Percentiles rank a stretch among this genome's conserved stretches.
Conservation (phyloP, 2,113 vertebrate genomes). For the Etheostoma cragini region DNA sequence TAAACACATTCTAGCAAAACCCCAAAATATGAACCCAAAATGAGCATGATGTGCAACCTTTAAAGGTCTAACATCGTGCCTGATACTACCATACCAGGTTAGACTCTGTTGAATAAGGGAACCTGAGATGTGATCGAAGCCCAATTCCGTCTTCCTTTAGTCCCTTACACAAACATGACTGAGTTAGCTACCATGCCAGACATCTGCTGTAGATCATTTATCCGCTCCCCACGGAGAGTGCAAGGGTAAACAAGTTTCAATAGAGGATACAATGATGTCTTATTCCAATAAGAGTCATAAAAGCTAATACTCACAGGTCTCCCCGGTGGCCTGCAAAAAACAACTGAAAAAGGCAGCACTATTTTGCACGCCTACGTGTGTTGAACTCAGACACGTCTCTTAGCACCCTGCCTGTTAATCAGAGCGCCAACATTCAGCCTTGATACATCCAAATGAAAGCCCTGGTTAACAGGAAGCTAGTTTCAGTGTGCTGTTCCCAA, state of each 20-base stretch:
- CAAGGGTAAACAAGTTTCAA: conserved; percentile 35
- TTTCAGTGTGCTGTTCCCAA: conserved; percentile 30
- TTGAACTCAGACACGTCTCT: conserved; percentile 36
- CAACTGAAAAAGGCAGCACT: conserved; percentile 10
- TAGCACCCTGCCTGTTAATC: conserved; percentile 29
- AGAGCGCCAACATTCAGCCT: conserved; percentile 49
- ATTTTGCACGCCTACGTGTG: conserved; percentile 10
- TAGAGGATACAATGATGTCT: conserved; percentile 41
- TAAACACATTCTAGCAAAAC: too few relatives aligned
- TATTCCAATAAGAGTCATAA: conserved; percentile 42
- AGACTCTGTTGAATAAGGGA: conserved; percentile 25
- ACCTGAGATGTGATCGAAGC: conserved; percentile 3
- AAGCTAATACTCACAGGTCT: conserved; percentile 26
- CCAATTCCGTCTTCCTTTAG: conserved; percentile 19
- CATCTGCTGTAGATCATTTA: conserved; percentile 52
- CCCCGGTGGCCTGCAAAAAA: conserved; percentile 24
- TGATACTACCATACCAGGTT: not conserved
- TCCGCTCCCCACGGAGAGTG: conserved; percentile 29
- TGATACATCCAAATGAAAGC: conserved; percentile 55
- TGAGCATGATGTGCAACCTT: too few relatives aligned
- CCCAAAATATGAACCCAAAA: too few relatives aligned
- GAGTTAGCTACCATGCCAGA: conserved; percentile 37
- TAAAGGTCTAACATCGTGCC: too few relatives aligned
- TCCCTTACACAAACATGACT: conserved; percentile 41
- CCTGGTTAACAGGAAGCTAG: conserved; percentile 38